Evolutionary conservation across 2,797 vertebrate genomes (phyloP), one percentile per base, ranked within the genome.

Genomic region (Cygnus olor): DNA sequence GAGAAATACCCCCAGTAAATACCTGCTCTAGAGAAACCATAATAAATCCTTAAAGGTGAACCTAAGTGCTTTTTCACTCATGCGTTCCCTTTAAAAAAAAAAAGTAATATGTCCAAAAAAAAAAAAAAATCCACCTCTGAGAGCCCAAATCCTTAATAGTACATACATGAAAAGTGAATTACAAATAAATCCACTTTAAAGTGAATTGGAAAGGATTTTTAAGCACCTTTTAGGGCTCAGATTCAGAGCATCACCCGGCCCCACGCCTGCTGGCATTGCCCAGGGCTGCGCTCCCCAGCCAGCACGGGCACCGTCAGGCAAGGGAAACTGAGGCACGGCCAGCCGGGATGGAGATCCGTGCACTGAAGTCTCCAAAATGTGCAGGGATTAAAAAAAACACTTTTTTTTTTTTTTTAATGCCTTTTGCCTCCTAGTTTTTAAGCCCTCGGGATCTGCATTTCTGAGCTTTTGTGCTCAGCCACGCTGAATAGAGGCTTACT

Each of bases 21-120:
- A 65, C 80, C 86, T 68, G 71, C 81, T 80, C 77, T 16, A 45
- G 80, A 94, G 83, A 77, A 92, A 90, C 1, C 7, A 76, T 61
- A 82, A 96, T 94, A 95, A 95, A 92, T 95, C 91, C 88, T 81
- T 84, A 90, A 83, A 96, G 92, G 90, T 90, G 94, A 97, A 96
- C 94, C 89, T 44, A 56, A 95, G 80, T 80, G 94, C 36, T 85
- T 87, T 83, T 56, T 6, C 42, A 56, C 32, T 65, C 38, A 0
- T 2, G 5, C 22, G 40, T 38, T 72, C 42, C 64, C 40, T 85
- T 85, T 81, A 57, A 82, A 69, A 85, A 83, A 82, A 85, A 80
- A 73, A 61, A 63, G 78, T 61, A 93, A 69, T 71, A 84, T 1
- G 5, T 74, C 80, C 90, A 80, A 63, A 80, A 45, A 54, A 79